Evolutionary conservation across 2,888 invertebrate species (phyloP).

Genomic region (Holacanthella duospinosa): DNA sequence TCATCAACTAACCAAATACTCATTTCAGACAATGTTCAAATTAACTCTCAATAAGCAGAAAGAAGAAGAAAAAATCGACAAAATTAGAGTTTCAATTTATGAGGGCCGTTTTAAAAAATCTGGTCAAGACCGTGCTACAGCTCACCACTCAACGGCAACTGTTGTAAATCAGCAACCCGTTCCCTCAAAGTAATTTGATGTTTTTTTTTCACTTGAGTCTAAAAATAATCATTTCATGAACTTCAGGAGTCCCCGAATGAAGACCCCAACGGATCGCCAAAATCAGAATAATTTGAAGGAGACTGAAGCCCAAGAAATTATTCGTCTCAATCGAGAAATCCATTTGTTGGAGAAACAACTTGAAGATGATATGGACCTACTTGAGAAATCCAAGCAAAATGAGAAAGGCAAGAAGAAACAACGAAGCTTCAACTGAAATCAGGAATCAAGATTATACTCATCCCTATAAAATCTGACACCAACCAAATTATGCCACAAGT

Average conservation of each 20-base stretch:
- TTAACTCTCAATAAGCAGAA: not conserved
- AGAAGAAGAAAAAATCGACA: not conserved
- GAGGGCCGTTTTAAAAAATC: not conserved
- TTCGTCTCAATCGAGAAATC: not conserved
- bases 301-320: not conserved
- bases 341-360: not conserved
- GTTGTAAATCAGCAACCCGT: not conserved
- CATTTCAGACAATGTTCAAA: not conserved
- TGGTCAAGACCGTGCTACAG: not conserved
- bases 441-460: too few species aligned
- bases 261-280: too few species aligned
- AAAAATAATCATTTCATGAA: not conserved
- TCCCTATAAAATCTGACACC: too few species aligned
- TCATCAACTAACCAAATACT: not conserved
- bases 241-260: too few species aligned
- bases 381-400: too few species aligned
- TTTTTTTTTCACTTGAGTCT: not conserved
- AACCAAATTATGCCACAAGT: too few species aligned
- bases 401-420: too few species aligned
- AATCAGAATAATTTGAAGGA: not conserved
- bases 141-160: not conserved
- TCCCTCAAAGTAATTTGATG: not conserved
- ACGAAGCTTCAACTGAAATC: too few species aligned
- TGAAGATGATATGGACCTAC: too few species aligned
- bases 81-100: not conserved